Evolutionary conservation across 2,113 vertebrate species (phyloP), one percentile per base, ranked within the genome.

Genomic region (Oophaga pumilio): DNA sequence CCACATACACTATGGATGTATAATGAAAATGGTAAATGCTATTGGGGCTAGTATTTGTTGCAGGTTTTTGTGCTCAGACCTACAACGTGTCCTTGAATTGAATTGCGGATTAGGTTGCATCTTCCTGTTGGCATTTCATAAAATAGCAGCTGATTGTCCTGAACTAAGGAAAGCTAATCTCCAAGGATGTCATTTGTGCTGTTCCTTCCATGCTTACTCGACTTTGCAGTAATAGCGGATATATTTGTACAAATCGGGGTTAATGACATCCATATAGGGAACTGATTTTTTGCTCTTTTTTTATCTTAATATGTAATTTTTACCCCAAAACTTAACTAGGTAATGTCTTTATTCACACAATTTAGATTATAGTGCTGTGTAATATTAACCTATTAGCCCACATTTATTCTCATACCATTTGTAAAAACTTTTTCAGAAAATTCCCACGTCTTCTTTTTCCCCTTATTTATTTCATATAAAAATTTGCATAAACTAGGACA

Each of bases 121-220:
- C 90, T 94, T 93, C 90, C 90, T 92, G 64, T 91, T 93, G 85
- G 90, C 89, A 87, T 87, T 90, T 84, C 4, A 68, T 84, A 89
- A 88, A 92, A 89, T 88, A 88, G 86, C 59, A 90, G 89, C 89
- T 90, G 89, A 76, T 52, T 0, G 0, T 85, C 87, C 18, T 85
- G 73, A 77, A 91, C 93, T 93, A 89, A 93, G 62, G 76, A 24
- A 85, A 89, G 60, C 81, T 91, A 90, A 91, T 88, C 86, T 87
- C 26, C 88, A 81, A 77, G 89, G 89, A 89, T 91, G 82, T 90
- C 80, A 20, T 50, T 14, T 80, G 81, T 89, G 85, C 76, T 69
- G 85, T 90, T 57, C 28, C 2, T 26, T 59, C n/a, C 12, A 78
- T 76, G 84, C 90, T 20, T 53, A 6, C 13, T 53, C 43, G 1